Evolutionary conservation across 1,140 invertebrate genomes (phyloP), one percentile per base, ranked within the genome.

Genomic region (Mycetomoellerius zeteki): DNA sequence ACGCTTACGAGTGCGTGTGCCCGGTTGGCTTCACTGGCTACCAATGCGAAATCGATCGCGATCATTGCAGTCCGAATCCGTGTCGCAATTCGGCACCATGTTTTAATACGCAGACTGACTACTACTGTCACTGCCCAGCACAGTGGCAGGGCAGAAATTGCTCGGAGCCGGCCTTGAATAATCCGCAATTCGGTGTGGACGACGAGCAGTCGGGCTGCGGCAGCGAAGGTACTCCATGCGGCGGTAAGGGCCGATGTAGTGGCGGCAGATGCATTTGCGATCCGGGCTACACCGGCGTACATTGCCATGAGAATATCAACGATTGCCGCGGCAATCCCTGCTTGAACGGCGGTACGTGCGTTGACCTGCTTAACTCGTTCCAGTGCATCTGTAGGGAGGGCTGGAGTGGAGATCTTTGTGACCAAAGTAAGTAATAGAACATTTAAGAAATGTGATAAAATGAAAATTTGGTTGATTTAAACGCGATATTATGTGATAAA

Each of bases 71-170:
- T 78, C 97, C 97, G 21, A 97, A 98, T 88, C 97, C 98, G 0
- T 99, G 98, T 93, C 96, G 97, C 67, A 98, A 98, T 93, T 97
- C 96, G 1, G 97, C 97, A 2, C 96, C 96, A 4, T 99, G 98
- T 93, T 97, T 98, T 92, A 98, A 98, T 90, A 98, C 97, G 0
- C 97, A 98, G 90, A 97, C 96, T 69, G 98, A 98, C 93, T 99
- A 98, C 95, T 98, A 98, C 92, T 99, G 98, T 94, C 97, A 98
- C 94, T 99, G 99, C 95, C 97, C 97, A 0, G 96, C 96, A 69
- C 97, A 97, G 88, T 99, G 98, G 96, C 97, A 97, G 85, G 99
- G 99, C 50, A 98, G 98, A 94, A 99, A 98, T 95, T 99, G 98
- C 94, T 98, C 98, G 90, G 96, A 97, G 88, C 94, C 96, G 14